Percentiles rank a stretch among this genome's conserved stretches.
These are phyloP conservation scores for Drosophila punjabiensis DNA, from an alignment of 1,140 invertebrate species.

Conservation along the genomic window DNA sequence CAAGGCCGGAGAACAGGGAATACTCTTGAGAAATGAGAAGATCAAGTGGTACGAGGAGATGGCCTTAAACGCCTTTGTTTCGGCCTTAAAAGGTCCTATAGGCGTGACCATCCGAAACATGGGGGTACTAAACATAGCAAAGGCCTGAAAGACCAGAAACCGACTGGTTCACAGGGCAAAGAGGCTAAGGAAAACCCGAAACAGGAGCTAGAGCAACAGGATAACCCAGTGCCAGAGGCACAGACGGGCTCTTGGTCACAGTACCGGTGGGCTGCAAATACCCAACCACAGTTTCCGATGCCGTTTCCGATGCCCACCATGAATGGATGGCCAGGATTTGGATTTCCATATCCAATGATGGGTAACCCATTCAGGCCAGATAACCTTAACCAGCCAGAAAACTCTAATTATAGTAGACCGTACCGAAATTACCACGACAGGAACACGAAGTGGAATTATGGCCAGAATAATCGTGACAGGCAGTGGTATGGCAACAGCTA, in stretches of 20 bases:
- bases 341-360: too few species aligned
- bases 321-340: too few species aligned
- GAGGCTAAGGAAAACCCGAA: not conserved
- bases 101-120: too few species aligned
- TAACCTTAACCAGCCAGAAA: too few species aligned
- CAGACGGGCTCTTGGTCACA: not conserved
- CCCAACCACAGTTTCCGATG: slow-evolving; percentile 5
- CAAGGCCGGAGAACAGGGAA: not conserved
- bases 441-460: too few species aligned
- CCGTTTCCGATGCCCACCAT: not conserved
- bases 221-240: too few species aligned
- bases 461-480: too few species aligned
- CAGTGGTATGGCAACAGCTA: too few species aligned
- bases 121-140: not conserved
- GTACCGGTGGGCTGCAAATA: not conserved
- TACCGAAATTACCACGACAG: too few species aligned
- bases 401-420: too few species aligned
- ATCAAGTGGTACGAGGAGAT: not conserved
- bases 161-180: not conserved
- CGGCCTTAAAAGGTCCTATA: not conserved
- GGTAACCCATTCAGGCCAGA: too few species aligned
- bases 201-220: not conserved
- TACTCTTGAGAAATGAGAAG: not conserved
- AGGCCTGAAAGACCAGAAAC: not conserved
- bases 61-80: not conserved